phyloP scores from a whole-genome alignment of 2,113 vertebrate genomes.

The Ascaphus truei region DNA sequence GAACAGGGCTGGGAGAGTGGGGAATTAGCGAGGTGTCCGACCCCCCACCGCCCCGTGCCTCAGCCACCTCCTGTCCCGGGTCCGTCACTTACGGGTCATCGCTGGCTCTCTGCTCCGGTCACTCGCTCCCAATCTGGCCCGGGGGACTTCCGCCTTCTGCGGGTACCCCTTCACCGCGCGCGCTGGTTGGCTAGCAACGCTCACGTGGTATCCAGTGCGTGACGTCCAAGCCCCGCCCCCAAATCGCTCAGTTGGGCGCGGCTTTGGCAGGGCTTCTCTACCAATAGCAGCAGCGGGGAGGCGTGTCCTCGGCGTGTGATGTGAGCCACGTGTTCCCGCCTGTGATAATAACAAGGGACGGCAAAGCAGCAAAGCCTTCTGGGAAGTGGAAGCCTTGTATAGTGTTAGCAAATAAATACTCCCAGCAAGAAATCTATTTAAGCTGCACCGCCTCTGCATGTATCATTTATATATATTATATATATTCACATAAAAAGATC shows the following conservation, averaged over 20 bases:
- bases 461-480: too few relatives aligned
- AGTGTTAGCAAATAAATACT: too few relatives aligned
- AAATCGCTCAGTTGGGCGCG: accelerated
- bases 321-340: too few relatives aligned
- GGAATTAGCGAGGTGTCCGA: conserved; percentile 12
- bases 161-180: neutral
- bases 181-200: conserved; percentile 18
- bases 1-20: too few relatives aligned
- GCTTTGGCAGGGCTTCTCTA: neutral
- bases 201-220: neutral
- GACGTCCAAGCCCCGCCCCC: neutral
- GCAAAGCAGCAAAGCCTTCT: too few relatives aligned
- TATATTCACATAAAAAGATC: too few relatives aligned
- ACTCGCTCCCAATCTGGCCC: conserved; percentile 5
- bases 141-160: conserved; percentile 14
- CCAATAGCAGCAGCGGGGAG: conserved; percentile 28
- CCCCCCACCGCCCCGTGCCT: neutral
- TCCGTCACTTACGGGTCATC: conserved; percentile 30
- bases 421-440: too few relatives aligned
- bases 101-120: conserved; percentile 16
- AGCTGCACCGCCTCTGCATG: too few relatives aligned
- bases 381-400: too few relatives aligned
- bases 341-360: too few relatives aligned
- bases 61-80: neutral
- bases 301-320: neutral